Conservation (phyloP, 2,113 vertebrate genomes). For the Ginglymostoma cirratum region DNA sequence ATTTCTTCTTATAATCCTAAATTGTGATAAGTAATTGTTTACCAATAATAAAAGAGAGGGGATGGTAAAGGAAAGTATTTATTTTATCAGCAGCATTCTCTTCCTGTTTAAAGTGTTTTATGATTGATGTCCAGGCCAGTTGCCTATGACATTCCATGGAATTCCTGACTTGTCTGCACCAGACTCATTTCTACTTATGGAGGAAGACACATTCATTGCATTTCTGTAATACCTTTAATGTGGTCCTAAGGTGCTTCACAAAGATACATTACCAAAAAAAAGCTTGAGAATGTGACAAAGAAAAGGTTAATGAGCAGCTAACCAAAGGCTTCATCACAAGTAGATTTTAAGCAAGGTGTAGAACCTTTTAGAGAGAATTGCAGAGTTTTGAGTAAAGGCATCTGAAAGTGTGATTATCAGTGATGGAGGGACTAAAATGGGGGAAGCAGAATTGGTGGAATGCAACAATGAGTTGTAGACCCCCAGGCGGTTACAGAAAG, state of each 20-base stretch:
- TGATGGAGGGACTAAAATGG: background rate
- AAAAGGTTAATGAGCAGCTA: background rate
- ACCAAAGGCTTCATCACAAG: background rate
- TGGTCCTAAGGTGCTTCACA: background rate
- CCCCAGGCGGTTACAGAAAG: background rate
- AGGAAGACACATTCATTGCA: background rate
- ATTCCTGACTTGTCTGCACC: background rate
- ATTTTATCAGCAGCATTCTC: background rate
- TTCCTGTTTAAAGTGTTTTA: background rate
- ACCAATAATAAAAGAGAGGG: background rate
- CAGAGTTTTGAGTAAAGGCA: background rate
- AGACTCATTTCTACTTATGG: background rate
- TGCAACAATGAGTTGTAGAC: background rate
- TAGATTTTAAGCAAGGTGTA: background rate
- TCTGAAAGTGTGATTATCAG: too few species aligned
- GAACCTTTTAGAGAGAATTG: background rate
- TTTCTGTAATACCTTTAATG: background rate
- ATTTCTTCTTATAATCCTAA: background rate
- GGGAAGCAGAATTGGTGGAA: background rate
- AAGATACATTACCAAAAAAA: background rate
- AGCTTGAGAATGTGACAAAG: background rate
- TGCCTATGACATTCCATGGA: background rate
- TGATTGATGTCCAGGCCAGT: background rate
- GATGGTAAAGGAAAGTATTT: background rate
- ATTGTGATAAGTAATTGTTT: background rate